Evolutionary conservation across 2,113 vertebrate genomes (phyloP).

Genomic region (Aplodontia rufa): DNA sequence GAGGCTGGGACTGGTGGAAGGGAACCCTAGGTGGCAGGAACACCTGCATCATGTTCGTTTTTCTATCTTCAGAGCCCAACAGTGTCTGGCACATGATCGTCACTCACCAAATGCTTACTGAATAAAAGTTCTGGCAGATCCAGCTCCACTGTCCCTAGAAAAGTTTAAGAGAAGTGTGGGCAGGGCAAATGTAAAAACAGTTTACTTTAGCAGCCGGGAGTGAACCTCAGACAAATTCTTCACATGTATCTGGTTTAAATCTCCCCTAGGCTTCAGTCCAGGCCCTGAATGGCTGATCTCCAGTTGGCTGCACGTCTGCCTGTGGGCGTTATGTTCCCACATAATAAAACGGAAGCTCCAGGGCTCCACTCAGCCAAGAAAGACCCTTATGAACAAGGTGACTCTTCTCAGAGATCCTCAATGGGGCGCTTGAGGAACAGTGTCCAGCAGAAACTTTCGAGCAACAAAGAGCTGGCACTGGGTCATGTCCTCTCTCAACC

Average conservation of each 20-base stretch:
- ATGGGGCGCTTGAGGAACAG: constrained; percentile 59
- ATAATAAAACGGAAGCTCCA: constrained; percentile 48
- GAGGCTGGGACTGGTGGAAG: not conserved
- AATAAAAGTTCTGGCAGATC: not conserved
- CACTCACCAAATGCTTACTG: not conserved
- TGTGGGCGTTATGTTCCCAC: constrained; percentile 60
- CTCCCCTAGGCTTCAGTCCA: constrained; percentile 66
- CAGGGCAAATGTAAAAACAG: constrained; percentile 11
- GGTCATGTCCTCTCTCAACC: constrained; percentile 56
- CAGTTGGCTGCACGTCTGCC: constrained; percentile 74
- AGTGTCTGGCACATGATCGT: not conserved
- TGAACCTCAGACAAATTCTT: constrained; percentile 52
- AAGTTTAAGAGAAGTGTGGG: not conserved
- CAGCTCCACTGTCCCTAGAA: not conserved
- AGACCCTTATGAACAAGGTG: constrained; percentile 41
- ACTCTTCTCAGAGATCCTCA: constrained; percentile 47
- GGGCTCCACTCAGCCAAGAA: constrained; percentile 55
- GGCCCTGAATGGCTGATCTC: constrained; percentile 79
- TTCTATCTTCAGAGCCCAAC: not conserved
- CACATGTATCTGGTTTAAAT: constrained; percentile 58
- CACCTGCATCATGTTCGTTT: not conserved
- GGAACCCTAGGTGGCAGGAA: not conserved
- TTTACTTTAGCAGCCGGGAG: not conserved
- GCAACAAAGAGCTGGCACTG: constrained; percentile 70
- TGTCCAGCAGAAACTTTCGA: constrained; percentile 66